Evolutionary conservation across 2,797 vertebrate species (phyloP).

Genomic region (Coregonus ussuriensis): DNA sequence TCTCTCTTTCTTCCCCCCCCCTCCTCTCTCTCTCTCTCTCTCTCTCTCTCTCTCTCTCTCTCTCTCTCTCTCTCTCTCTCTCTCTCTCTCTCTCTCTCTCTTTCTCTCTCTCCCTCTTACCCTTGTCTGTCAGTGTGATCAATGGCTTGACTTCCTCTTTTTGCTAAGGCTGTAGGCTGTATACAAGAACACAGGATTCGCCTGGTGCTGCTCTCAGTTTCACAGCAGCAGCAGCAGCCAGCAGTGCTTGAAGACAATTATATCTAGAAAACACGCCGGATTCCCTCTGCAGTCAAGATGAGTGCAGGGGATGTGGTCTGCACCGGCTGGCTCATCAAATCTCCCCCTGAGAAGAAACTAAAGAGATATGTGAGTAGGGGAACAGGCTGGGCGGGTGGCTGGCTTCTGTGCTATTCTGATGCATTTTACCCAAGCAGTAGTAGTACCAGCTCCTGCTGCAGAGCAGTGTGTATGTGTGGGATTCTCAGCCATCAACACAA

Average conservation of each 20-base stretch:
- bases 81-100: constrained; percentile 8
- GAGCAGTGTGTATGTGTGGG: constrained; percentile 15
- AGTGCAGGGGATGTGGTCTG: constrained; percentile 92
- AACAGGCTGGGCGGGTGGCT: constrained; percentile 28
- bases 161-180: constrained; percentile 72
- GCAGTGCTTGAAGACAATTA: constrained; percentile 29
- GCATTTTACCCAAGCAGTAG: constrained; percentile 31
- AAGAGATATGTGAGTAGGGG: constrained; percentile 95
- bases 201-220: constrained; percentile 73
- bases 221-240: constrained; percentile 42
- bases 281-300: constrained; percentile 82
- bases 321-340: constrained; percentile 97
- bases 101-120: constrained; percentile 6
- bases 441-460: constrained; percentile 51
- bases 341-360: constrained; percentile 96
- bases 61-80: constrained; percentile 21
- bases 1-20: not conserved
- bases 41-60: constrained; percentile 7
- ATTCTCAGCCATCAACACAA: constrained; percentile 19
- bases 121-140: constrained; percentile 71
- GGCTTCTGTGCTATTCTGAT: constrained; percentile 51
- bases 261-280: constrained; percentile 46
- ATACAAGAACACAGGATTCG: constrained; percentile 77
- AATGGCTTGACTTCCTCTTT: constrained; percentile 90
- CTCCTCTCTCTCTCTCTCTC: constrained; percentile 12